These are phyloP conservation scores for Stichodactyla mertensii DNA, from an alignment of 64 coral and sea anemone genomes.

Conservation along the genomic window DNA sequence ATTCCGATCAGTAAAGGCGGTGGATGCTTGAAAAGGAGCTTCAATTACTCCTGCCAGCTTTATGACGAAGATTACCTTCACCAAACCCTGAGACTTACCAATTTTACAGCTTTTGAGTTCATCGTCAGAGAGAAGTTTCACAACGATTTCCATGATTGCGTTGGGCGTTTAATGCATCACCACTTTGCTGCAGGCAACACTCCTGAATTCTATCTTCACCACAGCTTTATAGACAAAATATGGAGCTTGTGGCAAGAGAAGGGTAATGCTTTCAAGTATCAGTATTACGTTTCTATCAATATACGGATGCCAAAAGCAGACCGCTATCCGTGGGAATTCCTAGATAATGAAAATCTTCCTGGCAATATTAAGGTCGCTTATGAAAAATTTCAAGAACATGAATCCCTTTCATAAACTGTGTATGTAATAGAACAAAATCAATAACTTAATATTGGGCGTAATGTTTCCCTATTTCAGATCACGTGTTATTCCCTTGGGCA, in stretches of 20 bases:
- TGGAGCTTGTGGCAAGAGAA: slow-evolving; percentile 60
- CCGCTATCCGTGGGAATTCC: slow-evolving; percentile 49
- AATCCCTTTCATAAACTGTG: too few species aligned
- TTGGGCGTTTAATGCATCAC: slow-evolving; percentile 44
- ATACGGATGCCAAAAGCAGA: slow-evolving; percentile 39
- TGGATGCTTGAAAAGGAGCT: slow-evolving; percentile 60
- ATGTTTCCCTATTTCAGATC: neutral
- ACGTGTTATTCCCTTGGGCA: too few species aligned
- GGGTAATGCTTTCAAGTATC: neutral
- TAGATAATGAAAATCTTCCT: slow-evolving; percentile 56
- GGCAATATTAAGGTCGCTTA: slow-evolving; percentile 28
- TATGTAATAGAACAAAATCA: too few species aligned
- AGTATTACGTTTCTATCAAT: slow-evolving; percentile 28
- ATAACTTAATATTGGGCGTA: too few species aligned
- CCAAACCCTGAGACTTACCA: neutral
- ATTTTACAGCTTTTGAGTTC: slow-evolving; percentile 39
- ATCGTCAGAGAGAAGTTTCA: slow-evolving; percentile 58
- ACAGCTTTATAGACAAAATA: slow-evolving; percentile 68
- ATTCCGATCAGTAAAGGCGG: slow-evolving; percentile 39
- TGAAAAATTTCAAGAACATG: neutral
- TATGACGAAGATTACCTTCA: slow-evolving; percentile 28
- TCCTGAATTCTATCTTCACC: slow-evolving; percentile 67
- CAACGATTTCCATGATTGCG: slow-evolving; percentile 62
- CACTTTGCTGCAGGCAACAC: slow-evolving; percentile 43
- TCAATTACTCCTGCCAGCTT: slow-evolving; percentile 44